These are phyloP conservation scores for Nanorana parkeri DNA, from an alignment of 2,113 vertebrate genomes.

Conservation along the genomic window DNA sequence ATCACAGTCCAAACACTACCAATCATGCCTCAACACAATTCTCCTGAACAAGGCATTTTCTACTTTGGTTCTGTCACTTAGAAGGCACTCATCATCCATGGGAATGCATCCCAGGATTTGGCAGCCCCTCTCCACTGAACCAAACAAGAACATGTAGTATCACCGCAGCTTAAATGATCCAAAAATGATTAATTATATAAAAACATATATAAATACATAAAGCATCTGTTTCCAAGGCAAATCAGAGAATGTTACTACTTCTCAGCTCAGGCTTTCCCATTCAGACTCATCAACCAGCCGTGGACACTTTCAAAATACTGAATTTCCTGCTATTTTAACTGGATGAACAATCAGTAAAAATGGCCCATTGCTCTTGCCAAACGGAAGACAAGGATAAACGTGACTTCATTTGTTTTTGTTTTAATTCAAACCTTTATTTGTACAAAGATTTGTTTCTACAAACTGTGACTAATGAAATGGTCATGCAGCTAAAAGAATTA, in stretches of 20 bases:
- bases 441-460: constrained; percentile 70
- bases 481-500: constrained; percentile 76
- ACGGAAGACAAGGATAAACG: constrained; percentile 58
- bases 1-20: no score
- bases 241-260: background rate
- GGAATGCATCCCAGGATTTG: no score
- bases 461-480: constrained; percentile 70
- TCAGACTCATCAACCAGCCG: background rate
- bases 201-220: no score
- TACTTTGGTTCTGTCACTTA: no score
- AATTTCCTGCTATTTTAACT: constrained; percentile 25
- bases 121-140: no score
- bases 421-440: constrained; percentile 68
- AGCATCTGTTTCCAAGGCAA: background rate
- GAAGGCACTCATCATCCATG: no score
- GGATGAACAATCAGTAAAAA: constrained; percentile 8
- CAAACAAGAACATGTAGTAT: no score
- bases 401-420: constrained; percentile 62
- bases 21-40: no score
- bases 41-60: no score
- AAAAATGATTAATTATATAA: no score
- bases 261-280: background rate
- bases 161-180: no score
- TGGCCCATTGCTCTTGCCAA: constrained; percentile 5
- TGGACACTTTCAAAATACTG: constrained; percentile 23